These are phyloP conservation scores for Watsonalla binaria DNA, from an alignment of 2,888 invertebrate genomes.

Conservation along the genomic window DNA sequence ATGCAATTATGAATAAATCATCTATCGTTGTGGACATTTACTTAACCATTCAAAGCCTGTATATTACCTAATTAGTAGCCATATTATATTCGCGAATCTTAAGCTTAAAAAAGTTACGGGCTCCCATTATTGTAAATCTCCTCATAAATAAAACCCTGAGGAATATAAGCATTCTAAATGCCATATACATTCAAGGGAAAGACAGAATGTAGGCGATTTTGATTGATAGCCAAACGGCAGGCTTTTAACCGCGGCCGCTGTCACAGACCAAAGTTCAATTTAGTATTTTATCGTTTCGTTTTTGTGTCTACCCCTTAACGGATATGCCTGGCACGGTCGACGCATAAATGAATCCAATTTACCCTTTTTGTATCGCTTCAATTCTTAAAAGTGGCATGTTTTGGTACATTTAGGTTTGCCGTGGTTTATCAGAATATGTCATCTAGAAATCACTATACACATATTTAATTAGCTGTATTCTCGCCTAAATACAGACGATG, in stretches of 20 bases:
- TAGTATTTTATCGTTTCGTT: slow-evolving; percentile 55
- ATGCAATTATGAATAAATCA: no score
- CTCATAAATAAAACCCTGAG: neutral
- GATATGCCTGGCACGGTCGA: slow-evolving; percentile 38
- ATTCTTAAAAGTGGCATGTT: slow-evolving; percentile 16
- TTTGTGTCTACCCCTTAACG: slow-evolving; percentile 57
- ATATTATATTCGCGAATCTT: no score
- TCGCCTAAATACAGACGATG: no score
- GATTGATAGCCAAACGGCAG: slow-evolving; percentile 59
- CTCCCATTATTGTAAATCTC: neutral
- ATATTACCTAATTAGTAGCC: no score
- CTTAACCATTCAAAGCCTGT: no score
- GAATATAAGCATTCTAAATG: neutral
- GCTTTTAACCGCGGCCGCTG: slow-evolving; percentile 45
- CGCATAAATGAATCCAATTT: slow-evolving; percentile 67
- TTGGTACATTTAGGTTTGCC: neutral
- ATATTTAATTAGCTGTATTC: no score
- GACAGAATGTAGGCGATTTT: slow-evolving; percentile 41
- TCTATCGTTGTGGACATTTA: no score
- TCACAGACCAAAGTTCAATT: slow-evolving; percentile 66
- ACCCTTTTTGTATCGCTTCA: slow-evolving; percentile 53
- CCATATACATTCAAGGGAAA: slow-evolving; percentile 28
- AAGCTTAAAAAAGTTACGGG: no score
- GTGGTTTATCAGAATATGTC: neutral
- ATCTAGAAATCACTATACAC: no score